Evolutionary conservation across 2,888 invertebrate species (phyloP).

Genomic region (Melipona beecheii): DNA sequence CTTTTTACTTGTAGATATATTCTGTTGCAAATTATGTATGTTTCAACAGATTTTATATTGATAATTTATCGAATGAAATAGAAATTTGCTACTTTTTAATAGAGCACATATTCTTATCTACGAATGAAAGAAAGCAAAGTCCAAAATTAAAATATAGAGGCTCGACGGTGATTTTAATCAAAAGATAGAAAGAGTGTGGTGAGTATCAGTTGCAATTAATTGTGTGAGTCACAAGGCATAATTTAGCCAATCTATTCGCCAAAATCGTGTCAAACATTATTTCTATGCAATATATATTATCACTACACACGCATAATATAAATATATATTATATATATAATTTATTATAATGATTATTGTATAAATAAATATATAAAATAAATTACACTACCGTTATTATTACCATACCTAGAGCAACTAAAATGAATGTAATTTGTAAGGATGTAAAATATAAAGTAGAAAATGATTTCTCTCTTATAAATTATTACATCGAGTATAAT

Average conservation of each 20-base stretch:
- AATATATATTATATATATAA: conserved; percentile 72
- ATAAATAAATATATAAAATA: conserved; percentile 78
- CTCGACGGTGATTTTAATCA: conserved; percentile 75
- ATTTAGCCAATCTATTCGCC: conserved; percentile 75
- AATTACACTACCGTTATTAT: conserved; percentile 67
- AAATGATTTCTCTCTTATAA: conserved; percentile 45
- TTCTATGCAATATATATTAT: conserved; percentile 75
- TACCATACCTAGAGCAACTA: conserved; percentile 65
- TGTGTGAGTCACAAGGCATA: conserved; percentile 70
- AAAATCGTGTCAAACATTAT: conserved; percentile 80
- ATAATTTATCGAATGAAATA: conserved; percentile 2
- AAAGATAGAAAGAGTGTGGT: conserved; percentile 69
- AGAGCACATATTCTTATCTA: conserved; percentile 53
- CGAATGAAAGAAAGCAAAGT: conserved; percentile 67
- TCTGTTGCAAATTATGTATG: background rate
- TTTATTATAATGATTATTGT: conserved; percentile 78
- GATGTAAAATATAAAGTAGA: conserved; percentile 56
- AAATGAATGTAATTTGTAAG: conserved; percentile 66
- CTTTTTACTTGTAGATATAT: background rate
- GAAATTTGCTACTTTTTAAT: conserved; percentile 65
- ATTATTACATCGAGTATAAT: conserved; percentile 12
- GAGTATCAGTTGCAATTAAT: conserved; percentile 71
- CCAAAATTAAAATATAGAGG: conserved; percentile 73
- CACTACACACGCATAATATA: conserved; percentile 68
- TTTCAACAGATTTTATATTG: background rate